Evolutionary conservation across 2,888 invertebrate species (phyloP).

Genomic region (Zootermopsis nevadensis): DNA sequence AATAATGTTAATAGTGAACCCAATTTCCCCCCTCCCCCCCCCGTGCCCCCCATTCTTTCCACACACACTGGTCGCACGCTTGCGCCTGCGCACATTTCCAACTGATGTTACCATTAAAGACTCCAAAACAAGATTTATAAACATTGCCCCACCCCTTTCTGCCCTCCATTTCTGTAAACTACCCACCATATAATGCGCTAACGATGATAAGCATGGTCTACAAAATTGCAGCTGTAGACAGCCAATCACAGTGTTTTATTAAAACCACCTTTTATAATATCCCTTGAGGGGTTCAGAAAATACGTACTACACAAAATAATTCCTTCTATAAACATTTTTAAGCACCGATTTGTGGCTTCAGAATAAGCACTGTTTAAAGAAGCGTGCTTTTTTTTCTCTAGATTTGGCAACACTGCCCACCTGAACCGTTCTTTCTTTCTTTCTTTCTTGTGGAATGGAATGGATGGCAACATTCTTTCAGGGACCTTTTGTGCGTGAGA

Average conservation of each 20-base stretch:
- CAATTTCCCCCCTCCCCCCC: background rate
- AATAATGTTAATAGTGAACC: slow-evolving; percentile 42
- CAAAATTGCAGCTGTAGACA: background rate
- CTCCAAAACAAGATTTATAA: slow-evolving; percentile 45
- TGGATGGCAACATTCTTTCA: slow-evolving; percentile 49
- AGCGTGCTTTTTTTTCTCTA: background rate
- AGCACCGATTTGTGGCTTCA: background rate
- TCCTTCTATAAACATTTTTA: background rate
- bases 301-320: background rate
- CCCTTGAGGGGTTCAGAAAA: background rate
- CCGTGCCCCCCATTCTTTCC: background rate
- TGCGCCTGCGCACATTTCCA: background rate
- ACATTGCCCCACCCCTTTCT: slow-evolving; percentile 25
- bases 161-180: background rate
- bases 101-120: slow-evolving; percentile 35
- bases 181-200: slow-evolving; percentile 15
- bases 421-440: slow-evolving; percentile 9
- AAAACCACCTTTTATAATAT: slow-evolving; percentile 9
- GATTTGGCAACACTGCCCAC: slow-evolving; percentile 47
- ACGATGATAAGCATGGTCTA: background rate
- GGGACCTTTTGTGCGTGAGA: slow-evolving; percentile 49
- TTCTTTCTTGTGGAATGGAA: slow-evolving; percentile 31
- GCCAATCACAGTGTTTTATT: background rate
- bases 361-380: background rate
- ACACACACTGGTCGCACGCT: background rate